phyloP scores from a whole-genome alignment of 2,797 vertebrate genomes.

The Serranus cabrilla region DNA sequence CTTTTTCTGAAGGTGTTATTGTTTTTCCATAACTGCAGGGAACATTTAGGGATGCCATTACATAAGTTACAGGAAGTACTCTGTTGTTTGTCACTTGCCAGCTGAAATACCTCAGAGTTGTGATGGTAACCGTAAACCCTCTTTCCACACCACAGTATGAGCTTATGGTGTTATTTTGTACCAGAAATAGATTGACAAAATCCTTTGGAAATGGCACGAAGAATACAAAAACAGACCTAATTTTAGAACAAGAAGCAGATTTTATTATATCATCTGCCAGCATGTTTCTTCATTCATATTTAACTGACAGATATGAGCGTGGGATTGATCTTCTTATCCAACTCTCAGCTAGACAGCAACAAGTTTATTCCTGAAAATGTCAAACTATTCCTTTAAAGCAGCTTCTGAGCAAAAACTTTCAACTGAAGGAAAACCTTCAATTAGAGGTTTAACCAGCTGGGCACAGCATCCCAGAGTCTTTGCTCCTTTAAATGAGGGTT shows the following conservation, averaged over 20 bases:
- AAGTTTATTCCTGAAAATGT: too few species aligned
- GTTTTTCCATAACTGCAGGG: not conserved
- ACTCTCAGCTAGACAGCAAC: not conserved
- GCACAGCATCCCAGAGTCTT: not conserved
- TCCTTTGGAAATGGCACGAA: not conserved
- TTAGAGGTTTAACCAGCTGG: not conserved
- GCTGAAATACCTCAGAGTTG: conserved; percentile 18
- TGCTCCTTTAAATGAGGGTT: conserved; percentile 7
- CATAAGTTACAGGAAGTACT: conserved; percentile 1
- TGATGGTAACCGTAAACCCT: not conserved
- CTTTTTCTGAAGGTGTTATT: not conserved
- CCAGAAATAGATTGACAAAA: not conserved
- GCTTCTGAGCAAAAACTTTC: not conserved
- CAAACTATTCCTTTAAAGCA: not conserved
- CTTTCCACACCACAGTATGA: not conserved
- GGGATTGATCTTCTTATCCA: too few species aligned
- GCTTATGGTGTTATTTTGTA: conserved; percentile 5
- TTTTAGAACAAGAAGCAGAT: not conserved
- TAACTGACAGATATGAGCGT: too few species aligned
- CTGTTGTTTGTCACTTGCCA: conserved; percentile 5
- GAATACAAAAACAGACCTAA: not conserved
- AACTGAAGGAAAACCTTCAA: not conserved
- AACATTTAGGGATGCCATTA: not conserved
- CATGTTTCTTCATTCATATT: not conserved
- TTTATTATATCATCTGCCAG: not conserved